Conservation (phyloP, 2,888 invertebrate genomes). For the Nudaria mundana region DNA sequence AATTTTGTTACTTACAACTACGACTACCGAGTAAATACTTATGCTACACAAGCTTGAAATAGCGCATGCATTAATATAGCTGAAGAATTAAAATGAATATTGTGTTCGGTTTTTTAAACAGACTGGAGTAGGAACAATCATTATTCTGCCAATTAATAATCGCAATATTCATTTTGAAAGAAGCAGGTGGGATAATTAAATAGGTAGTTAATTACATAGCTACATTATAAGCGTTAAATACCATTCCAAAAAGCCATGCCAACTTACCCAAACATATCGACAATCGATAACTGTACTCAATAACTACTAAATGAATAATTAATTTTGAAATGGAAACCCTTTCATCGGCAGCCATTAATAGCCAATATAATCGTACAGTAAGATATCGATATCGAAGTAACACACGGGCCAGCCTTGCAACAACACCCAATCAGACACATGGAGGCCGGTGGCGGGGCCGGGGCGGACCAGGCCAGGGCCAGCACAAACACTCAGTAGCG, state of each 20-base stretch:
- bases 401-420: conserved; percentile 74
- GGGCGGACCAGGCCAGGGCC: conserved; percentile 35
- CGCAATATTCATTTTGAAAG: conserved; percentile 51
- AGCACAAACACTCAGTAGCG: conserved; percentile 60
- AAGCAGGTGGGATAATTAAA: conserved; percentile 54
- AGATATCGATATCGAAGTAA: conserved; percentile 71
- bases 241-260: conserved; percentile 64
- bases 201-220: conserved; percentile 25
- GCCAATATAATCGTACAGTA: conserved; percentile 69
- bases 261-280: conserved; percentile 74
- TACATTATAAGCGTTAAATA: conserved; percentile 37
- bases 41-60: conserved; percentile 48
- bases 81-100: conserved; percentile 44
- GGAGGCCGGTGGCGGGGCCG: conserved; percentile 44
- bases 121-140: not conserved
- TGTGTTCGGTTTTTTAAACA: conserved; percentile 17
- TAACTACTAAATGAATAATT: conserved; percentile 53
- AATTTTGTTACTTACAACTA: no score
- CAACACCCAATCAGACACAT: conserved; percentile 69
- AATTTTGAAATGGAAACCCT: conserved; percentile 73
- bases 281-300: conserved; percentile 78
- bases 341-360: conserved; percentile 78
- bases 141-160: not conserved
- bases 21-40: no score
- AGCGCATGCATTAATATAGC: conserved; percentile 42